Percentiles rank a stretch among this genome's conserved stretches.
Evolutionary conservation across 2,113 vertebrate species (phyloP).

Genomic region (Apteryx mantelli): DNA sequence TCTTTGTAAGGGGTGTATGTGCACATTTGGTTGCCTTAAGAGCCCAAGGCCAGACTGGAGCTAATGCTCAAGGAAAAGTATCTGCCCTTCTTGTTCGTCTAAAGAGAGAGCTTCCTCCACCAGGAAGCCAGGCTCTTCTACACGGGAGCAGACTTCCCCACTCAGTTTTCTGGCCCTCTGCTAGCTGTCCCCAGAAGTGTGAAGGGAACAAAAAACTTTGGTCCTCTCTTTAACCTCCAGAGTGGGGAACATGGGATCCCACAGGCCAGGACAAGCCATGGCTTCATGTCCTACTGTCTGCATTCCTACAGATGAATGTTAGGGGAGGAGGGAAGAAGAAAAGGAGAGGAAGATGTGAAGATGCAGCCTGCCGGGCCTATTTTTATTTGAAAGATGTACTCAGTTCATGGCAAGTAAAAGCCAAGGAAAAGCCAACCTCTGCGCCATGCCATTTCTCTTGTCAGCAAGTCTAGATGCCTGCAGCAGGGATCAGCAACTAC

Average conservation of each 20-base stretch:
- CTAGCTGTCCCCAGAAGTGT: neutral
- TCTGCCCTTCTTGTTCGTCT: neutral
- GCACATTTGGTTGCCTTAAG: neutral
- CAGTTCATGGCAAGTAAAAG: neutral
- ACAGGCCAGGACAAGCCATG: neutral
- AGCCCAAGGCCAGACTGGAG: neutral
- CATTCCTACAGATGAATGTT: accelerated
- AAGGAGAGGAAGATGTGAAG: neutral
- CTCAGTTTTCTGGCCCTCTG: neutral
- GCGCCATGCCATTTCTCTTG: neutral
- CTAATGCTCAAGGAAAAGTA: neutral
- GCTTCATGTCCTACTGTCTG: neutral
- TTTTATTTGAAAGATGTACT: accelerated
- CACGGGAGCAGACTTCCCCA: neutral
- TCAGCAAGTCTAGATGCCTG: accelerated
- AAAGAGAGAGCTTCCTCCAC: neutral
- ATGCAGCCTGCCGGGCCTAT: neutral
- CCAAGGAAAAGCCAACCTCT: neutral
- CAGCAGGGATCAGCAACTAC: accelerated
- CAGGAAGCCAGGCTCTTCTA: neutral
- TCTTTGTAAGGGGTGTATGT: neutral
- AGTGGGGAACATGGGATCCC: neutral
- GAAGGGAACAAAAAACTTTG: neutral
- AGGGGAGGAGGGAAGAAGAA: neutral
- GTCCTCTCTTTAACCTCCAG: neutral